Conservation (phyloP, 2,113 vertebrate genomes). For the Peromyscus maniculatus region DNA sequence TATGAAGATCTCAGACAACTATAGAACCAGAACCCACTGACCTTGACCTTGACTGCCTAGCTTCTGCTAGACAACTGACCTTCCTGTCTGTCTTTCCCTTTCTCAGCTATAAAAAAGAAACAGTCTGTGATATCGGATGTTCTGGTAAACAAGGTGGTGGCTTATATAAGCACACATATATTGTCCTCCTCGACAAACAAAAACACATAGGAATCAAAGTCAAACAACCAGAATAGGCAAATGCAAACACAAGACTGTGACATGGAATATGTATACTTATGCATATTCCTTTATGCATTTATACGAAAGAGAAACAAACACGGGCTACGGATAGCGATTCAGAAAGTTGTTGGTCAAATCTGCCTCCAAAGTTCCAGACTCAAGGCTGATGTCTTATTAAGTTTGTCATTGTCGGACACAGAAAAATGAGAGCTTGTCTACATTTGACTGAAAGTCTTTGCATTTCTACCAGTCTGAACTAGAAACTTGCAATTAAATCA, state of each 20-base stretch:
- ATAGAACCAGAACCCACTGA: neutral
- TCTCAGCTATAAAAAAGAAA: conserved; percentile 26
- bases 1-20: neutral
- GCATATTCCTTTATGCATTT: neutral
- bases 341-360: conserved; percentile 13
- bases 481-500: conserved; percentile 83
- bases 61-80: conserved; percentile 14
- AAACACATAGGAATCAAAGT: conserved; percentile 34
- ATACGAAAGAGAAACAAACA: conserved; percentile 3
- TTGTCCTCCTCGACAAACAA: conserved; percentile 24
- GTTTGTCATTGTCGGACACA: conserved; percentile 45
- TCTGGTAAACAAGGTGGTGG: neutral
- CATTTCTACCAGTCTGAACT: conserved; percentile 76
- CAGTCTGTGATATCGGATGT: neutral
- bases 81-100: conserved; percentile 39
- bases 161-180: neutral
- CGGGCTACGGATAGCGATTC: neutral
- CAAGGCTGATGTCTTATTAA: conserved; percentile 71
- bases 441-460: conserved; percentile 77
- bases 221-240: conserved; percentile 42
- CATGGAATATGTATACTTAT: neutral
- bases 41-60: neutral
- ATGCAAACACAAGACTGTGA: conserved; percentile 20
- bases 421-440: conserved; percentile 68
- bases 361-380: conserved; percentile 59